phyloP scores from a whole-genome alignment of 2,888 invertebrate genomes.

The Hetaerina titia region DNA sequence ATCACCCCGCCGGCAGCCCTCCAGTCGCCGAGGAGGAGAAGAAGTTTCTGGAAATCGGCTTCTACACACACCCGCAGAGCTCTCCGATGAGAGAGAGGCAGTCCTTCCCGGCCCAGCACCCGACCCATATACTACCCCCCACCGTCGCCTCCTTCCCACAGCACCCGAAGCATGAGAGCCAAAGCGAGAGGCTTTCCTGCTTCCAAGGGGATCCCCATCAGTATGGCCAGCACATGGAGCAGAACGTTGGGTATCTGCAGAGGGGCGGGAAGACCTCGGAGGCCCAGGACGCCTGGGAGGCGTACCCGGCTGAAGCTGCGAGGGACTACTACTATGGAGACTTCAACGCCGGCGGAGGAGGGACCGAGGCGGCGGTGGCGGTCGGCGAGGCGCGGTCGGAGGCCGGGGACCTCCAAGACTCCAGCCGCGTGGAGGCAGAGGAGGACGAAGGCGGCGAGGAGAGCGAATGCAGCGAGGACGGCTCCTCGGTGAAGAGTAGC shows the following conservation, averaged over 20 bases:
- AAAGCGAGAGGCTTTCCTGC: not conserved
- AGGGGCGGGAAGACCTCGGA: not conserved
- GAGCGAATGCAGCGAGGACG: slow-evolving; percentile 51
- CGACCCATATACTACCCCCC: not conserved
- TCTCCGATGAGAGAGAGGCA: slow-evolving; percentile 1
- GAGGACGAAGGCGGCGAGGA: slow-evolving; percentile 33
- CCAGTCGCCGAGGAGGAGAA: slow-evolving; percentile 25
- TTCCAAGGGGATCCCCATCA: not conserved
- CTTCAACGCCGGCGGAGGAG: slow-evolving; percentile 45
- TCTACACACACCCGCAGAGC: slow-evolving; percentile 48
- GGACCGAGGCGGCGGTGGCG: slow-evolving; percentile 13
- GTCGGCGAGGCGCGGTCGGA: not conserved
- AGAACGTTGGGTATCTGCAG: not conserved
- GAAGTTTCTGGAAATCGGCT: slow-evolving; percentile 56
- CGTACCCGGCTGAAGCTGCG: slow-evolving; percentile 36
- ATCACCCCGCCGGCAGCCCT: slow-evolving; percentile 45
- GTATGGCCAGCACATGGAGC: not conserved
- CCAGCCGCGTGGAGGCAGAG: not conserved
- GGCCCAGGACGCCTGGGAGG: not conserved
- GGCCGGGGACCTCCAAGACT: not conserved
- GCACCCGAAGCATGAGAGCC: not conserved
- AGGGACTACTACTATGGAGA: slow-evolving; percentile 59
- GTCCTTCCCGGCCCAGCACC: not conserved
- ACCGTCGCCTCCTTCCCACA: not conserved
- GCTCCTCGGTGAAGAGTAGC: slow-evolving; percentile 22